A percentile compares a stretch with the other conserved stretches of the same genome.
These are phyloP conservation scores for Venustoraphidia nigricollis DNA, from an alignment of 2,888 invertebrate genomes.

Conservation along the genomic window DNA sequence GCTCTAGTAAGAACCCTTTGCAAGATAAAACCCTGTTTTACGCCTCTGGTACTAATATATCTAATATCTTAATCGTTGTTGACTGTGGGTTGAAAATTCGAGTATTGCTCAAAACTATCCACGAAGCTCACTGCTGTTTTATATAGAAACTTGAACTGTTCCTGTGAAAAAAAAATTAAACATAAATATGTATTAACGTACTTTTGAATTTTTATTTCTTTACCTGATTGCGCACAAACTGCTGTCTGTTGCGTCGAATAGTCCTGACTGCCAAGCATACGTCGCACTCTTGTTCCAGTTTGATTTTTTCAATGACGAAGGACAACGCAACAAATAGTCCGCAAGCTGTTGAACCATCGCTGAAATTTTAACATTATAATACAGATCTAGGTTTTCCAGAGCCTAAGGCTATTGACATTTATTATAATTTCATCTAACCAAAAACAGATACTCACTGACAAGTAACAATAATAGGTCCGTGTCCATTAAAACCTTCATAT, in stretches of 20 bases:
- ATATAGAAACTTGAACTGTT: slow-evolving; percentile 25
- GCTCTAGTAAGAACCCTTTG: no score
- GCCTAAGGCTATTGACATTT: no score
- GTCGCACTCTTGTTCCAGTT: slow-evolving; percentile 32
- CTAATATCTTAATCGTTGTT: no score
- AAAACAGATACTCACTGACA: slow-evolving; percentile 24
- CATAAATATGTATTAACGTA: not conserved
- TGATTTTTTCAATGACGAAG: slow-evolving; percentile 32
- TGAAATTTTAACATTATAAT: slow-evolving; percentile 15
- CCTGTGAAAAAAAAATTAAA: slow-evolving; percentile 15
- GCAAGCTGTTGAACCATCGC: slow-evolving; percentile 30
- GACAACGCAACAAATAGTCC: slow-evolving; percentile 30
- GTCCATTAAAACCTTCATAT: slow-evolving; percentile 16
- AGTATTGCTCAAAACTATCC: slow-evolving; percentile 23
- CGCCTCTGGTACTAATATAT: no score
- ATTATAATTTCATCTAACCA: no score
- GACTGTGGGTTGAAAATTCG: slow-evolving; percentile 18
- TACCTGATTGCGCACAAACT: slow-evolving; percentile 25
- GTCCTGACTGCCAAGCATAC: slow-evolving; percentile 29
- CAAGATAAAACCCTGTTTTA: no score
- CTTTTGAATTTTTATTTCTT: slow-evolving; percentile 4
- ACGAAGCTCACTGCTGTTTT: slow-evolving; percentile 21
- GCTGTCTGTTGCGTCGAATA: slow-evolving; percentile 27
- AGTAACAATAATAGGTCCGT: slow-evolving; percentile 22
- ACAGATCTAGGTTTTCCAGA: no score